A percentile compares a stretch with the other conserved stretches of the same genome.
These are phyloP conservation scores for Henricia sp. DNA, from an alignment of 53 echinoderm and acorn worm genomes.

Conservation along the genomic window DNA sequence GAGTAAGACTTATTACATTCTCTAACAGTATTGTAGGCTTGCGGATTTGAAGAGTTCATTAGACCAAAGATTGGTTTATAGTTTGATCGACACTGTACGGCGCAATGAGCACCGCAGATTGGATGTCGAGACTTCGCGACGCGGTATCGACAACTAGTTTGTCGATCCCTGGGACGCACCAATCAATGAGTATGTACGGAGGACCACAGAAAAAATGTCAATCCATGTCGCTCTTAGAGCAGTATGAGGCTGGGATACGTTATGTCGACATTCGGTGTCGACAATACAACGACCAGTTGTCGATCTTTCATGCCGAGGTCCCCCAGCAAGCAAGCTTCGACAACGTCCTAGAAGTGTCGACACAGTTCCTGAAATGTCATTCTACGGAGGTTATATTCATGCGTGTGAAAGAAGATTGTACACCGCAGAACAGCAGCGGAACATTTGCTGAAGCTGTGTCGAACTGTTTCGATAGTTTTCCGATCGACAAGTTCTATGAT, in stretches of 20 bases:
- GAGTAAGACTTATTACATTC: neutral
- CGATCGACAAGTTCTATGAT: neutral
- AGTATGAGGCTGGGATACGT: slow-evolving; percentile 37
- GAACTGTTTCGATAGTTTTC: neutral
- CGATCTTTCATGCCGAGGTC: slow-evolving; percentile 3
- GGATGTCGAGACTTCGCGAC: slow-evolving; percentile 17
- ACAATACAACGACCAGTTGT: slow-evolving; percentile 25
- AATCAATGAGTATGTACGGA: slow-evolving; percentile 35
- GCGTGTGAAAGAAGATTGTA: slow-evolving; percentile 17
- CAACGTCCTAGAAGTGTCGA: slow-evolving; percentile 17
- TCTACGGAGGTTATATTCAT: slow-evolving; percentile 35
- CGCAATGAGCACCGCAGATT: neutral
- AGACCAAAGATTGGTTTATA: neutral
- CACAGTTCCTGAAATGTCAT: slow-evolving; percentile 8
- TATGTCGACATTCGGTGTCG: slow-evolving; percentile 55
- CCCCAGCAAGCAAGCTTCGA: slow-evolving; percentile 8
- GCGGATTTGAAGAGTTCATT: neutral
- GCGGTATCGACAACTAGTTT: neutral
- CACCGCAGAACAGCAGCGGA: neutral
- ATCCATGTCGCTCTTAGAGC: neutral
- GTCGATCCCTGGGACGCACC: slow-evolving; percentile 35
- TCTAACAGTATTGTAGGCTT: neutral
- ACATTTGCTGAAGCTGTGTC: slow-evolving; percentile 38
- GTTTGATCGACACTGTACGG: neutral
- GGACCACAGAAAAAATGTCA: slow-evolving; percentile 6